These are phyloP conservation scores for Adineta ricciae DNA, from an alignment of 2,888 invertebrate genomes.

Conservation along the genomic window DNA sequence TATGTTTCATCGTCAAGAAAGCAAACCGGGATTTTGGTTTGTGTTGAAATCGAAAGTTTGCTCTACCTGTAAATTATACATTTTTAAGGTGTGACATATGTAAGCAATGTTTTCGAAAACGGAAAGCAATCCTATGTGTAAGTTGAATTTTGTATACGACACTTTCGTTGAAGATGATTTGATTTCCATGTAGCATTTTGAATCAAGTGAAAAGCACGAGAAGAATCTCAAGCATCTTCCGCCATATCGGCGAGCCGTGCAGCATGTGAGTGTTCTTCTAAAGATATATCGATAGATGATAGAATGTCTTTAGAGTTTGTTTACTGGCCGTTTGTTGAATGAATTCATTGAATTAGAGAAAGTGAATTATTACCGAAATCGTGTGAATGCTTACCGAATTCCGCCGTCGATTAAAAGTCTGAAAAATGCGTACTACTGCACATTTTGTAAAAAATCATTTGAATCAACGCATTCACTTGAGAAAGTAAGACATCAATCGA, in stretches of 20 bases:
- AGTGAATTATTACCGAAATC: not conserved
- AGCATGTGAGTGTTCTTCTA: not conserved
- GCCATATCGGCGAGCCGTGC: conserved; percentile 10
- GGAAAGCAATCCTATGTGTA: conserved; percentile 6
- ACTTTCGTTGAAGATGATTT: not conserved
- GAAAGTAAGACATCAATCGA: not conserved
- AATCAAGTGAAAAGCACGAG: conserved; percentile 14
- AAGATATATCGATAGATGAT: too few relatives aligned
- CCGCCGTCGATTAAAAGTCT: not conserved
- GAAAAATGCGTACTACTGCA: conserved; percentile 12
- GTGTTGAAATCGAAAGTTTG: not conserved
- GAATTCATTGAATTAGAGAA: not conserved
- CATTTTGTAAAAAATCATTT: conserved; percentile 4
- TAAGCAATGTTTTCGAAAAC: conserved; percentile 22
- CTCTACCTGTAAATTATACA: not conserved
- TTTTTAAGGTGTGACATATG: conserved; percentile 4
- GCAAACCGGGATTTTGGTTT: not conserved
- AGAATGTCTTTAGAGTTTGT: not conserved
- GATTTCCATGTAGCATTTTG: not conserved
- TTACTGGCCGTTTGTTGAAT: conserved; percentile 21
- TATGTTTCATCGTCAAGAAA: conserved; percentile 21
- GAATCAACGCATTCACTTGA: not conserved
- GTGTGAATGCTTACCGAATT: not conserved
- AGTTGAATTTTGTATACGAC: not conserved
- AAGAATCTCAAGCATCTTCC: not conserved